These are phyloP conservation scores for Gymnoscelis rufifasciata DNA, from an alignment of 2,888 invertebrate genomes.

Conservation along the genomic window DNA sequence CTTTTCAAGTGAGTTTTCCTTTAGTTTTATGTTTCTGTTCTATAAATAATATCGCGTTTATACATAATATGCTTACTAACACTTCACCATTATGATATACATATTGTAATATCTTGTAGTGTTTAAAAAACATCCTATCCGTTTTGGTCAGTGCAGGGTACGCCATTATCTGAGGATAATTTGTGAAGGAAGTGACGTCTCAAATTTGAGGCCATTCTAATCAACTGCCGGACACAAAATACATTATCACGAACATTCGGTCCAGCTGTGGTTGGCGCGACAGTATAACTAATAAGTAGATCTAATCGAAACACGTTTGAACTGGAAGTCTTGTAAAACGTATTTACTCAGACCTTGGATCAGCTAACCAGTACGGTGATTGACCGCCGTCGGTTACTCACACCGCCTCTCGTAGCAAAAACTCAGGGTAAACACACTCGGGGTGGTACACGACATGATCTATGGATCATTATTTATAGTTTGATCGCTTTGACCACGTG, in stretches of 20 bases:
- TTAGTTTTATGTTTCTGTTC: no score
- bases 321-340: constrained; percentile 27
- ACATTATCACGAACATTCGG: background rate
- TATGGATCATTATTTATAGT: constrained; percentile 7
- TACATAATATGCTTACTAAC: no score
- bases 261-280: background rate
- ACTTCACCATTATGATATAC: no score
- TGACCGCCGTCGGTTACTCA: constrained; percentile 65
- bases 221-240: background rate
- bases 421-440: constrained; percentile 34
- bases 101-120: no score
- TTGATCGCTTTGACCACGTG: constrained; percentile 8
- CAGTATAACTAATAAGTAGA: constrained; percentile 7
- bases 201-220: background rate
- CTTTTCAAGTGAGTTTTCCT: no score
- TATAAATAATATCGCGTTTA: no score
- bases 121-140: no score
- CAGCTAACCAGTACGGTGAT: constrained; percentile 58
- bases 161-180: no score
- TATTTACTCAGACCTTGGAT: constrained; percentile 53
- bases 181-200: no score
- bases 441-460: background rate
- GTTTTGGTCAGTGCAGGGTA: no score
- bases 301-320: constrained; percentile 28
- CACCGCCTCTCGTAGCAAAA: constrained; percentile 43